Evolutionary conservation across 64 coral and sea anemone genomes (phyloP).

Genomic region (Pachyseris speciosa): DNA sequence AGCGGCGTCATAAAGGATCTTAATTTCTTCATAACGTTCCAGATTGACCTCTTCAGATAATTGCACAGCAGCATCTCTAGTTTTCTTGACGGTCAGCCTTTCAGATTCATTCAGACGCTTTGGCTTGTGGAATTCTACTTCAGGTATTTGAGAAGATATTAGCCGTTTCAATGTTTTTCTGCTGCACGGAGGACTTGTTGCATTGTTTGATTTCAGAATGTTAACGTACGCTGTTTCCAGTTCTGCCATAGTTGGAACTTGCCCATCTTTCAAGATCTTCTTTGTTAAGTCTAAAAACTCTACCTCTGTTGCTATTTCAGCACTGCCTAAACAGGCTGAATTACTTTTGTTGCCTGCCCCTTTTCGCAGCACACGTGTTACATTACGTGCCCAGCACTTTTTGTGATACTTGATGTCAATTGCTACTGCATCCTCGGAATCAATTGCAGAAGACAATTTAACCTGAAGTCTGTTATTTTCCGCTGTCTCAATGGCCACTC

Average conservation of each 20-base stretch:
- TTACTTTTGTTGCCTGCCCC: not conserved
- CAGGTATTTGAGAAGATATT: not conserved
- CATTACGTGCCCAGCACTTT: slow-evolving; percentile 17
- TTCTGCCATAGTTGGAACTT: slow-evolving; percentile 10
- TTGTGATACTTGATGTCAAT: too few species aligned
- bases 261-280: slow-evolving; percentile 6
- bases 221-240: not conserved
- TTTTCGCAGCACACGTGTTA: slow-evolving; percentile 21
- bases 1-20: slow-evolving; percentile 33
- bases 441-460: slow-evolving; percentile 16
- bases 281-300: not conserved
- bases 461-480: not conserved
- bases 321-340: not conserved
- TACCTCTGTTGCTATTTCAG: slow-evolving; percentile 14
- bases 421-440: slow-evolving; percentile 16
- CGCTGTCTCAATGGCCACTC: not conserved
- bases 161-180: slow-evolving; percentile 16
- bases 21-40: not conserved
- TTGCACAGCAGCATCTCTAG: slow-evolving; percentile 11
- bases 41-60: slow-evolving; percentile 27
- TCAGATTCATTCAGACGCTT: slow-evolving; percentile 31
- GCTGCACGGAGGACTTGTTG: not conserved
- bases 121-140: slow-evolving; percentile 28
- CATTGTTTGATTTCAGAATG: slow-evolving; percentile 13
- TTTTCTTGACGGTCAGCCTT: slow-evolving; percentile 13